These are phyloP conservation scores for Agonopterix heracliana DNA, from an alignment of 2,888 invertebrate genomes.

Conservation along the genomic window DNA sequence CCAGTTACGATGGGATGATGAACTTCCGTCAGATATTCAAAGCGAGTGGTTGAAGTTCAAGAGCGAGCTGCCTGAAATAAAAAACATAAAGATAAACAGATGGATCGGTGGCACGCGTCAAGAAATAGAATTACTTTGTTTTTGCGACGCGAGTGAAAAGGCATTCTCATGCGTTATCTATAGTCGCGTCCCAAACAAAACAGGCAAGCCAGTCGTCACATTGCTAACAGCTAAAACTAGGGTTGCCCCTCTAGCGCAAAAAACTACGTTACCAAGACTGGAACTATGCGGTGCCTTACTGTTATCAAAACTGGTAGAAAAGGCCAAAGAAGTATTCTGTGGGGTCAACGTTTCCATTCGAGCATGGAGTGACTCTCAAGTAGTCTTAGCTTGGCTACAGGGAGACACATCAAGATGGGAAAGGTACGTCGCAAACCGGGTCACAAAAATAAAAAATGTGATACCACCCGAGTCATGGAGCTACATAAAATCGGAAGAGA, in stretches of 20 bases:
- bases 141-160: slow-evolving; percentile 3
- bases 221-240: slow-evolving; percentile 2
- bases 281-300: no score
- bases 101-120: background rate
- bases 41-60: slow-evolving; percentile 13
- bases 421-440: no score
- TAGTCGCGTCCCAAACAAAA: background rate
- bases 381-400: no score
- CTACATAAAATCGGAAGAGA: no score
- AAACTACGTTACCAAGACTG: slow-evolving; percentile 3
- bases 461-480: no score
- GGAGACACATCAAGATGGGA: no score
- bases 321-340: no score
- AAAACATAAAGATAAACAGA: background rate
- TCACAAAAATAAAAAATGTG: no score
- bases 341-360: no score
- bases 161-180: slow-evolving; percentile 3
- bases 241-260: slow-evolving; percentile 5
- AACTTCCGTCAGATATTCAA: slow-evolving; percentile 8
- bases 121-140: slow-evolving; percentile 1
- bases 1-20: slow-evolving; percentile 15
- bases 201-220: background rate
- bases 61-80: background rate
- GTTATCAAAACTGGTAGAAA: no score
- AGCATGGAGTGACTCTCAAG: no score